Base-by-base conservation (phyloP, 2,888 invertebrate genomes). In the Drosophila fulvimacula region DNA sequence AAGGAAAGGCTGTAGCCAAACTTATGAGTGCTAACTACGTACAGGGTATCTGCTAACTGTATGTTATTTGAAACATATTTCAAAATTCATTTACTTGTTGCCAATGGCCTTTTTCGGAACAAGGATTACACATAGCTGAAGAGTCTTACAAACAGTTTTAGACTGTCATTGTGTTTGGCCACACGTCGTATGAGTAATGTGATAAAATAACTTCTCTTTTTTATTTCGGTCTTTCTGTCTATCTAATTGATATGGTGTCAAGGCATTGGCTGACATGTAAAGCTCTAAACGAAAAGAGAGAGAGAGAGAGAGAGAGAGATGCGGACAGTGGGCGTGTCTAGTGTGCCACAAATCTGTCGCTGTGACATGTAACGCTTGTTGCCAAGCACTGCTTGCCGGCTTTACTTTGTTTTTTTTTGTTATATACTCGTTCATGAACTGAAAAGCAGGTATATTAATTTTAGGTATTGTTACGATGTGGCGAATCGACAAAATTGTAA, bases 161-260 rank as follows among this genome's bases (percentile, higher is more conserved):
- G 53, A 42, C 10, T 62, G 61, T 68, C 69, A 69, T 44, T 51
- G 46, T 30, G 58, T 13, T 10, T 34, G 38, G 48, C 67, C 57
- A 60, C 69, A 65, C 44, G 76, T 57, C 73, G 63, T 66, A 63
- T 76, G 66, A 69, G 76, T 63, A 71, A 71, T 10, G 27, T 34
- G 13, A 38, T 57, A 57, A 32, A 52, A 27, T 41, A 57, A 60
- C 44, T 38, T 48, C 5, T 9, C 11, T 30, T 32, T 42, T 17
- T 32, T 59, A 42, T n/a, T 55, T 56, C 5, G 38, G 21, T 17
- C 27, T 52, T 39, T 55, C 27, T 19, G 36, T 58, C 53, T 17
- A 30, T 56, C 57, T 38, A 13, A 46, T 34, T 75, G 72, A 76
- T 69, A 69, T 42, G 62, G 59, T 59, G 75, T 64, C 46, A 0